These are phyloP conservation scores for Burhinus bistriatus DNA, from an alignment of 2,113 vertebrate species.

Conservation along the genomic window DNA sequence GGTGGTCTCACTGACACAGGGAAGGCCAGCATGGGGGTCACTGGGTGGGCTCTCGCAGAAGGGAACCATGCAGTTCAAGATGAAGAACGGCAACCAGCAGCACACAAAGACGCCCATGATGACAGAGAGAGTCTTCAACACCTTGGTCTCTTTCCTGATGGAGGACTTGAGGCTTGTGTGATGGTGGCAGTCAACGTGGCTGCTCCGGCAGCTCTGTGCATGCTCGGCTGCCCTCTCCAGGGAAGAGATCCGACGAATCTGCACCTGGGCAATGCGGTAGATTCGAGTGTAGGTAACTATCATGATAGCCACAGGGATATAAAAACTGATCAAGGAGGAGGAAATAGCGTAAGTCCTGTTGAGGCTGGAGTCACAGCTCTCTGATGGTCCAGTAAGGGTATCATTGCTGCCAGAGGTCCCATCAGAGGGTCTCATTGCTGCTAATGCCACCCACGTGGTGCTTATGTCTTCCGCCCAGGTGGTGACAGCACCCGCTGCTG, in stretches of 20 bases:
- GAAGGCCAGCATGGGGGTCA: conserved; percentile 73
- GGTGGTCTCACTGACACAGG: conserved; percentile 92
- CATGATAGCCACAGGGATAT: conserved; percentile 94
- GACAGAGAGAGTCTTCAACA: conserved; percentile 91
- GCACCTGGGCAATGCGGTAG: conserved; percentile 90
- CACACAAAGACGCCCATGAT: conserved; percentile 97
- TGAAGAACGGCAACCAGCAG: conserved; percentile 94
- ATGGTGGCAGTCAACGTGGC: conserved; percentile 74
- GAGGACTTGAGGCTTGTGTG: conserved; percentile 83
- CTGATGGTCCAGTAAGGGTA: not conserved
- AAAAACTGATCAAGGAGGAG: conserved; percentile 95
- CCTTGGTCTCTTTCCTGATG: conserved; percentile 91
- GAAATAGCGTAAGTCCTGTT: conserved; percentile 93
- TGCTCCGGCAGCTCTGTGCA: conserved; percentile 84
- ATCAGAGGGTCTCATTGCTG: conserved; percentile 26
- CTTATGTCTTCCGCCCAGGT: conserved; percentile 42
- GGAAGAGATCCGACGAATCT: conserved; percentile 88
- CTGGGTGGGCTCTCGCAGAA: conserved; percentile 81
- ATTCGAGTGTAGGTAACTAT: conserved; percentile 93
- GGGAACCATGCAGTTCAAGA: conserved; percentile 93
- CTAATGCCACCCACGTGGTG: conserved; percentile 46
- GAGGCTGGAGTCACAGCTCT: conserved; percentile 91
- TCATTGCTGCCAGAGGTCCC: not conserved
- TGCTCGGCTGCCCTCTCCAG: conserved; percentile 90
- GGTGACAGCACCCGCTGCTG: conserved; percentile 8